These are phyloP conservation scores for Eonycteris spelaea DNA, from an alignment of 2,113 vertebrate genomes.

Conservation along the genomic window DNA sequence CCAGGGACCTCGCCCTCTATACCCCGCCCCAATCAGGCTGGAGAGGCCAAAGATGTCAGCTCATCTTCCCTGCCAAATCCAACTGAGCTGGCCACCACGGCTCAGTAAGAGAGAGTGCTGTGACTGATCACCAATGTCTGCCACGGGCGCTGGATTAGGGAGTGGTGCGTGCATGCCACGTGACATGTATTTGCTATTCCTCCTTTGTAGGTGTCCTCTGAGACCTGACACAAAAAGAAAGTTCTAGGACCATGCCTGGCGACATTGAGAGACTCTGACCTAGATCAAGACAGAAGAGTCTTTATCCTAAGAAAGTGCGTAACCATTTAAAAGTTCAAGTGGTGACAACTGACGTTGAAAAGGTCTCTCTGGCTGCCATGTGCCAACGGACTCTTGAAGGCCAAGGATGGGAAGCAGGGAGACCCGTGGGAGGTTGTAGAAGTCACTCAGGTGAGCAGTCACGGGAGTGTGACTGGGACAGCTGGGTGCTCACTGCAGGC, in stretches of 20 bases:
- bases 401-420: background rate
- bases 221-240: background rate
- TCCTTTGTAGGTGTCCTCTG: background rate
- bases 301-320: background rate
- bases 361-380: background rate
- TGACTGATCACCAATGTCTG: conserved; percentile 5
- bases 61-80: background rate
- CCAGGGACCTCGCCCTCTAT: background rate
- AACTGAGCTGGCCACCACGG: background rate
- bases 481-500: background rate
- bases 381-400: background rate
- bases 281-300: background rate
- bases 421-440: background rate
- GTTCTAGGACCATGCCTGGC: background rate
- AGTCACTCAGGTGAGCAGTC: background rate
- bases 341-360: background rate
- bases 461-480: no score
- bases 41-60: background rate
- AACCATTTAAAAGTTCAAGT: background rate
- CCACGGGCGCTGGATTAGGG: background rate
- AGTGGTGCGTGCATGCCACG: background rate
- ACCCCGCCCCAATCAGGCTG: background rate
- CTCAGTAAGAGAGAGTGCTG: background rate
- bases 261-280: background rate
- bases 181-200: background rate